Base-by-base conservation (phyloP, 1,140 invertebrate genomes). In the Gonioctena quinquepunctata region DNA sequence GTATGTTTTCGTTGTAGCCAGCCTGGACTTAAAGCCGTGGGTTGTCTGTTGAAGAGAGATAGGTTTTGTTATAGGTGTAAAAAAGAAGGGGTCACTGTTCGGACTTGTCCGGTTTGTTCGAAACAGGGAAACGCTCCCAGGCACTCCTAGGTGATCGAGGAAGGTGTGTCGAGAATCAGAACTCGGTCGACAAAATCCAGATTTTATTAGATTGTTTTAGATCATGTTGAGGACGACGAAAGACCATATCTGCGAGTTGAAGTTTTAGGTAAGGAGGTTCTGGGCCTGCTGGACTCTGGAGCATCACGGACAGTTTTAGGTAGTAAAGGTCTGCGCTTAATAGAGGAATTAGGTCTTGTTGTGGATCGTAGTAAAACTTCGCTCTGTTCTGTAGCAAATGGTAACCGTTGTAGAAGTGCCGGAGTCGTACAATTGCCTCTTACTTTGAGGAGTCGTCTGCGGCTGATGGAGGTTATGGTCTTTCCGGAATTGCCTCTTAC, bases 241-340 rank as follows among this genome's bases (percentile, higher is more conserved):
- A 21, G 70, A 42, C 69, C 72, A 2, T 74, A 74, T 50, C 26
- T 74, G 6, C 19, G 26, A 21, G 64, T 74, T 1, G 18, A 18
- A 16, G 33, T 74, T 57, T 68, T 66, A 18, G 70, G 66, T 16
- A 19, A 63, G 11, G 22, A 21, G 5, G 25, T 74, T 26, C 8
- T 52, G 21, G 70, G 73, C 26, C 25, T 74, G 8, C 49, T 74
- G 13, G 73, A 74, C 33, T 74, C 70, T 23, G 50, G 50, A 19
- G 50, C 50, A 8, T 54, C 50, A n/a, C 16, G 50, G 7, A 54
- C 50, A n/a, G 18, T 54, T 54, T 8, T 54, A 8, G 50, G 50
- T 54, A 54, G 16, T 19, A 54, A 54, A 22, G 50, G 50, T 54
- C 18, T 54, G 18, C 11, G 8, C 7, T 11, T 54, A n/a, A 18